Evolutionary conservation across 2,888 invertebrate genomes (phyloP).

Genomic region (Morpho helenor): DNA sequence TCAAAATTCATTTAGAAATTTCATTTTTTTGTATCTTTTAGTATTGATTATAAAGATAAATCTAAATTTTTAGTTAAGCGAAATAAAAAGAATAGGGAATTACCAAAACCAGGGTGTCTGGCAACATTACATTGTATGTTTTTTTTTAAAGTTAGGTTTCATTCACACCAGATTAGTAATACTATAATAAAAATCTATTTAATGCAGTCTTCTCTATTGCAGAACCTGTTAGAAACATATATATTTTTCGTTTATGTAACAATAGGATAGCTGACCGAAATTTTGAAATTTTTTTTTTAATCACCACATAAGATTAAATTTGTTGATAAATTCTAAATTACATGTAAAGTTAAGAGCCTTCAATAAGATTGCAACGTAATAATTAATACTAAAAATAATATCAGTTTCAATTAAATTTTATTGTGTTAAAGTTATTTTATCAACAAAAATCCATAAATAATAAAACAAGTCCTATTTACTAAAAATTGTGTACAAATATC

Average conservation of each 20-base stretch:
- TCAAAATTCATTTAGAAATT: conserved; percentile 55
- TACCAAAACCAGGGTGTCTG: conserved; percentile 12
- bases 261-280: not conserved
- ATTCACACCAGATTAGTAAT: conserved; percentile 15
- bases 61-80: conserved; percentile 1
- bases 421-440: too few relatives aligned
- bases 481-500: not conserved
- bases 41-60: conserved; percentile 11
- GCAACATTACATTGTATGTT: conserved; percentile 2
- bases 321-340: not conserved
- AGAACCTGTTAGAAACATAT: conserved; percentile 20
- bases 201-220: conserved; percentile 30
- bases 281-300: not conserved
- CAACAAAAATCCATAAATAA: too few relatives aligned
- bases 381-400: too few relatives aligned
- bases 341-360: not conserved
- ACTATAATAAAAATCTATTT: conserved; percentile 21
- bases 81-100: conserved; percentile 19
- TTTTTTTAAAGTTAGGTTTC: conserved; percentile 1
- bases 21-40: conserved; percentile 38
- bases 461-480: too few relatives aligned
- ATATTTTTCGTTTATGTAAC: conserved; percentile 5
- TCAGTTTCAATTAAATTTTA: too few relatives aligned
- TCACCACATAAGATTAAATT: too few relatives aligned
- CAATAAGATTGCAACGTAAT: not conserved